Conservation (phyloP, 2,113 vertebrate species). For the Psilopsiagon aurifrons region DNA sequence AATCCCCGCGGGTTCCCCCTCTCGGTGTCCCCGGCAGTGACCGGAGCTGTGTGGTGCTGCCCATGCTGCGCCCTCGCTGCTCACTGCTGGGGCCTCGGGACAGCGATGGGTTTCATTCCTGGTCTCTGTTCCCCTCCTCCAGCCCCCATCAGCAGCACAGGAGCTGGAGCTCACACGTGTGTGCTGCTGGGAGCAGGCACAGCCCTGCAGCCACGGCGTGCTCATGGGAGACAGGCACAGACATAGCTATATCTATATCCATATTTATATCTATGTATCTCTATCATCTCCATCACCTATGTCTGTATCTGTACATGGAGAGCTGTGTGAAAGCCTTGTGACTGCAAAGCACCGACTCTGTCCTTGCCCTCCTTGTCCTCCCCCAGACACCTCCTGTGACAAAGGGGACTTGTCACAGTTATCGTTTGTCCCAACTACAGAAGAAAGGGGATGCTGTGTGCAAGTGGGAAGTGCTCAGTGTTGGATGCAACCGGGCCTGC, state of each 20-base stretch:
- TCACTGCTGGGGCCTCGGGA: not conserved
- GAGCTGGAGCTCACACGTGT: not conserved
- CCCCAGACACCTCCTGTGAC: not conserved
- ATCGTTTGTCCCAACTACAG: accelerated
- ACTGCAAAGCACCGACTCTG: not conserved
- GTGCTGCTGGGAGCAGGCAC: not conserved
- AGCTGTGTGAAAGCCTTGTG: not conserved
- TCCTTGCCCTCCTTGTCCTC: not conserved
- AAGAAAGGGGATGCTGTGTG: not conserved
- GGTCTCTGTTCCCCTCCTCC: not conserved
- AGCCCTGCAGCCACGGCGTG: not conserved
- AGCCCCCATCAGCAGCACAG: not conserved
- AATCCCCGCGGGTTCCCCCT: not conserved
- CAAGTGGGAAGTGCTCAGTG: accelerated
- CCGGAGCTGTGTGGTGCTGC: not conserved
- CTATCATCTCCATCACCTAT: not conserved
- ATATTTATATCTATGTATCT: no score
- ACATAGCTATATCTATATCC: no score
- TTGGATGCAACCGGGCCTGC: not conserved
- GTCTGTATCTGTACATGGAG: not conserved
- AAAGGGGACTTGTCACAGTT: accelerated
- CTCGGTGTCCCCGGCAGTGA: not conserved
- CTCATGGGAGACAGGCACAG: not conserved
- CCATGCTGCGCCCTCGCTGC: not conserved
- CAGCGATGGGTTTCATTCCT: not conserved